Evolutionary conservation across 2,888 invertebrate genomes (phyloP).

Genomic region (Apotomis capreana): DNA sequence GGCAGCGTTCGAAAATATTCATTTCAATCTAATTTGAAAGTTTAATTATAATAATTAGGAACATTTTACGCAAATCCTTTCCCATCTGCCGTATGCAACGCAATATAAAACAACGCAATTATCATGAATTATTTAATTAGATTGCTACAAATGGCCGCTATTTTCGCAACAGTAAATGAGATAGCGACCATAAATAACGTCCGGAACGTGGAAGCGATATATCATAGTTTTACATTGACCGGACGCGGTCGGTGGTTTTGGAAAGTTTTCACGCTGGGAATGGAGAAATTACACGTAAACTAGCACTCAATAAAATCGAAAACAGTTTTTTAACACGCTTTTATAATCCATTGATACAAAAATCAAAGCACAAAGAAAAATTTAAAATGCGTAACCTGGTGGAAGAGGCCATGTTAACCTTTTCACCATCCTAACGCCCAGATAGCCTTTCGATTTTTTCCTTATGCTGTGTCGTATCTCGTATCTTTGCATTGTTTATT

Average conservation of each 20-base stretch:
- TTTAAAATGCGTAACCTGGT: too few species aligned
- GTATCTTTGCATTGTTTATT: too few species aligned
- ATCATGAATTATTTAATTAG: constrained; percentile 21
- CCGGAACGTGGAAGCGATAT: constrained; percentile 8
- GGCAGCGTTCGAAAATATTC: too few species aligned
- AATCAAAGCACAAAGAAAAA: too few species aligned
- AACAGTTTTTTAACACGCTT: too few species aligned
- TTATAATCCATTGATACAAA: too few species aligned
- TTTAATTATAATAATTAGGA: not conserved
- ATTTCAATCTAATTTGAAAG: not conserved
- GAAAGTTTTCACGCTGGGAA: constrained; percentile 11
- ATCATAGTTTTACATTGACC: constrained; percentile 24
- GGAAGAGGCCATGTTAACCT: too few species aligned
- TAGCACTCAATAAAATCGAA: too few species aligned
- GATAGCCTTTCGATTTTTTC: too few species aligned
- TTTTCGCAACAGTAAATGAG: constrained; percentile 27
- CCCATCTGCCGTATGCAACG: not conserved
- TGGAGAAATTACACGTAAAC: not conserved
- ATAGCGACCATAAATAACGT: constrained; percentile 24
- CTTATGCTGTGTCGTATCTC: too few species aligned
- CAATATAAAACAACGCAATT: constrained; percentile 3
- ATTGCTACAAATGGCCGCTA: not conserved
- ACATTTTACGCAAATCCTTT: not conserved
- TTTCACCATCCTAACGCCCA: too few species aligned
- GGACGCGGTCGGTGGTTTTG: constrained; percentile 8